Evolutionary conservation across 2,113 vertebrate genomes (phyloP).

Genomic region (Baryphthengus martii): DNA sequence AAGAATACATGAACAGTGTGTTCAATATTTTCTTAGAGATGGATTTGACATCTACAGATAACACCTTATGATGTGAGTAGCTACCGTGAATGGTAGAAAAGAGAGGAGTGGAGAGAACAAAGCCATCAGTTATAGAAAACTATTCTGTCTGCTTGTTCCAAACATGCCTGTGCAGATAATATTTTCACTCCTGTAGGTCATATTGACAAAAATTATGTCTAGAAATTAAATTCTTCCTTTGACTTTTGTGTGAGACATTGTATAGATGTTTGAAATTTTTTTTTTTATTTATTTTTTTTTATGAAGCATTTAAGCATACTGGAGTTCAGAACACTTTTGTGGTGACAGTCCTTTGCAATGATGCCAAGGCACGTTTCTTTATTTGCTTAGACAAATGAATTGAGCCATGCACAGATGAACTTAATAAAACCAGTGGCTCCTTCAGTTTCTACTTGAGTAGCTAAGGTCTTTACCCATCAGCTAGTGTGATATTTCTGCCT

Average conservation of each 20-base stretch:
- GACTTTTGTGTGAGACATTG: neutral
- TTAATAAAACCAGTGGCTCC: neutral
- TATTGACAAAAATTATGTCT: neutral
- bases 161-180: neutral
- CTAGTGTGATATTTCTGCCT: neutral
- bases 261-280: neutral
- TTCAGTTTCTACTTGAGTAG: neutral
- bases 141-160: neutral
- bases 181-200: neutral
- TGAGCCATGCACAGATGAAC: neutral
- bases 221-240: neutral
- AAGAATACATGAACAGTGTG: neutral
- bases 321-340: neutral
- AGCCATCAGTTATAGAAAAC: neutral
- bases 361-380: neutral
- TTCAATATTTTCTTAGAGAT: neutral
- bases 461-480: neutral
- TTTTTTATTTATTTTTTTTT: accelerated
- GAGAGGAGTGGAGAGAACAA: neutral
- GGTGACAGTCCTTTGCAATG: neutral
- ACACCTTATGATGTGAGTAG: neutral
- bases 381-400: neutral
- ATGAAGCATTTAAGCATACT: neutral
- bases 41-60: neutral
- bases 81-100: neutral